Evolutionary conservation across 2,797 vertebrate genomes (phyloP).

Genomic region (Hirundo rustica): DNA sequence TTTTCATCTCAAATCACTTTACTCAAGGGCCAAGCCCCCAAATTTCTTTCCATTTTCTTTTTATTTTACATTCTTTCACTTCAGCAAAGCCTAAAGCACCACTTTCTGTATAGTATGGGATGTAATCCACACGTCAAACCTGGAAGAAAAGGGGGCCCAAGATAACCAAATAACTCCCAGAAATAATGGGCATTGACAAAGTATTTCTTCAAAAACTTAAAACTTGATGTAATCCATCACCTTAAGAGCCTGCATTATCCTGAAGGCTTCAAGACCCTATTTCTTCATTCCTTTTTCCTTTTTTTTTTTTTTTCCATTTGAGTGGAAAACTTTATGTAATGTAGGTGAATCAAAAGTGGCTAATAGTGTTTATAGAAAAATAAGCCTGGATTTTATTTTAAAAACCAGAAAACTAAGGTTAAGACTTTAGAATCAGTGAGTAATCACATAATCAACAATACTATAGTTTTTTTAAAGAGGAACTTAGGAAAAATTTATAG

Average conservation of each 20-base stretch:
- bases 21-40: background rate
- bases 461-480: background rate
- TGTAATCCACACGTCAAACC: background rate
- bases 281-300: background rate
- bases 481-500: background rate
- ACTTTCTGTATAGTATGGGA: rapidly evolving
- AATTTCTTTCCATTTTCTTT: background rate
- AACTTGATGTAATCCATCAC: background rate
- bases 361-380: background rate
- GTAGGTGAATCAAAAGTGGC: background rate
- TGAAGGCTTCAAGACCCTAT: background rate
- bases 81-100: background rate
- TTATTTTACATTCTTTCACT: background rate
- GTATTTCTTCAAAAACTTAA: background rate
- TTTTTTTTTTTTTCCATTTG: background rate
- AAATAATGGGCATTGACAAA: background rate
- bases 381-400: background rate
- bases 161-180: background rate
- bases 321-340: background rate
- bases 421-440: background rate
- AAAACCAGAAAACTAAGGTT: background rate
- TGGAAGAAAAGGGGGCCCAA: background rate
- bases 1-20: background rate
- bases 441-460: background rate
- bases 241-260: background rate